phyloP scores from a whole-genome alignment of 2,888 invertebrate species.

The Seira musarum region DNA sequence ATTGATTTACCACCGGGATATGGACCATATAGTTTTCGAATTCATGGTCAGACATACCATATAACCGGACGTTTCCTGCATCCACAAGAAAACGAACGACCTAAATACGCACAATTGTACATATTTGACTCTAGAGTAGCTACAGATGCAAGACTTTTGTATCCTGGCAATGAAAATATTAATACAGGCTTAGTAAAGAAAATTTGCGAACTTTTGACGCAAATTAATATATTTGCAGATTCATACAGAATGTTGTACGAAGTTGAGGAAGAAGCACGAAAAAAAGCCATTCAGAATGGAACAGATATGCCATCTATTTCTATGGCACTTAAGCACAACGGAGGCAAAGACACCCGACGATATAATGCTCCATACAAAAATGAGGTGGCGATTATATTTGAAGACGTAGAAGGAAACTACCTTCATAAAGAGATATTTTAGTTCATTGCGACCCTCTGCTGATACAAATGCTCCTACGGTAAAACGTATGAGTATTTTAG shows the following conservation, averaged over 20 bases:
- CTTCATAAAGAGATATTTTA: too few species aligned
- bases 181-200: neutral
- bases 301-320: too few species aligned
- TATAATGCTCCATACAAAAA: conserved; percentile 20
- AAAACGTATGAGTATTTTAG: conserved; percentile 32
- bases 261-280: conserved; percentile 5
- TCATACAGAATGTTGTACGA: conserved; percentile 12
- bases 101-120: conserved; percentile 21
- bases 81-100: neutral
- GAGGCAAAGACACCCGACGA: neutral
- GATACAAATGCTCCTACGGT: too few species aligned
- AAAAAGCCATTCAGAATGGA: neutral
- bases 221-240: neutral
- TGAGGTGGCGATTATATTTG: too few species aligned
- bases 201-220: neutral
- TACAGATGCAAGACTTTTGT: conserved; percentile 15
- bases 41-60: conserved; percentile 37
- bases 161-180: conserved; percentile 9
- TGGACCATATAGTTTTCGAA: conserved; percentile 30
- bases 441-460: too few species aligned
- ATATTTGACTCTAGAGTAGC: conserved; percentile 20
- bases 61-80: neutral
- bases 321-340: conserved; percentile 15
- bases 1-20: conserved; percentile 27
- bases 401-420: too few species aligned